Evolutionary conservation across 2,888 invertebrate species (phyloP).

Genomic region (Drosophila stalkeri): DNA sequence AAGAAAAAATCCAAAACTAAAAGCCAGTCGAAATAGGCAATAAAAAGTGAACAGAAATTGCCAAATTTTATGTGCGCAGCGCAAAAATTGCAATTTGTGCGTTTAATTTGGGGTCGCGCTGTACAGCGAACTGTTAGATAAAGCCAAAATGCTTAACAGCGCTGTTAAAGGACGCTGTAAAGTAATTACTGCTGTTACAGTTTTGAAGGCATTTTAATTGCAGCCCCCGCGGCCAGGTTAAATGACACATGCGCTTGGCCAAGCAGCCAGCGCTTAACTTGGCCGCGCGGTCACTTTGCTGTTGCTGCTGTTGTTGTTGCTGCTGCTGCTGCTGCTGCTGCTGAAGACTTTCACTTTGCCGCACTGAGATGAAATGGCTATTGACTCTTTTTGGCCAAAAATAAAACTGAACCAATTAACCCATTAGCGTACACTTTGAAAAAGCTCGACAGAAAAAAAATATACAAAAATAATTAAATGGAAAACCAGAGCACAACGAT

Average conservation of each 20-base stretch:
- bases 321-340: conserved; percentile 21
- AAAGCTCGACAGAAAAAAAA: conserved; percentile 23
- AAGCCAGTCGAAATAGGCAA: conserved; percentile 51
- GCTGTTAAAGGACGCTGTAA: conserved; percentile 37
- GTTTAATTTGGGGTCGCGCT: conserved; percentile 69
- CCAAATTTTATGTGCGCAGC: conserved; percentile 65
- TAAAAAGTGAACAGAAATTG: conserved; percentile 59
- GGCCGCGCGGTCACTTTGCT: conserved; percentile 38
- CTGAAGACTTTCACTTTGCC: conserved; percentile 70
- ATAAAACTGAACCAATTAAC: conserved; percentile 71
- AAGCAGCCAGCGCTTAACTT: conserved; percentile 36
- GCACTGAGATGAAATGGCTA: conserved; percentile 71
- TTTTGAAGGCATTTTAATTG: conserved; percentile 75
- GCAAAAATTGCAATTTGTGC: conserved; percentile 53
- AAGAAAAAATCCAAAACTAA: conserved; percentile 30
- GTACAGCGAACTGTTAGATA: conserved; percentile 36
- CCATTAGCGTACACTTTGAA: conserved; percentile 66
- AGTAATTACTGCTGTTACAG: conserved; percentile 52
- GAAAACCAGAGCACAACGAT: conserved; percentile 41
- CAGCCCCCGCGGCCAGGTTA: conserved; percentile 68
- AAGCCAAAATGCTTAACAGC: conserved; percentile 16
- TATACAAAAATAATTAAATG: background rate
- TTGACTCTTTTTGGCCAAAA: conserved; percentile 72
- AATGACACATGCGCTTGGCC: conserved; percentile 71
- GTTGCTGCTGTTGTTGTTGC: conserved; percentile 18